Conservation (phyloP, 2,797 vertebrate genomes). For the Pogonophryne albipinna region DNA sequence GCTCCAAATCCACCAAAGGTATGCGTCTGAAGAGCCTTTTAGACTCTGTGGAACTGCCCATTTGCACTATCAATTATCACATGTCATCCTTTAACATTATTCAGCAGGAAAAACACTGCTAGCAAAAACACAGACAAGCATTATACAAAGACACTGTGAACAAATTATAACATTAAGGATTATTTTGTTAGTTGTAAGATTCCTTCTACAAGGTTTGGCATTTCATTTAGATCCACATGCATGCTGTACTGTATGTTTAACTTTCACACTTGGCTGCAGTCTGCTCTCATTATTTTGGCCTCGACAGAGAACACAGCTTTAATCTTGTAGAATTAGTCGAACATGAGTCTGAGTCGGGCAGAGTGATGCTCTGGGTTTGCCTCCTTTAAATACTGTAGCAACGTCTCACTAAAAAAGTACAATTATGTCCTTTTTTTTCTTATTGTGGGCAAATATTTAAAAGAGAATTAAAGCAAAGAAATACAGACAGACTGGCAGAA, state of each 20-base stretch:
- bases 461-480: slow-evolving; percentile 43
- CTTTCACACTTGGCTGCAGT: not conserved
- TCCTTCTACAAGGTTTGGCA: too few relatives aligned
- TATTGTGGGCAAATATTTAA: slow-evolving; percentile 59
- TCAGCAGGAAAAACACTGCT: too few relatives aligned
- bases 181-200: too few relatives aligned
- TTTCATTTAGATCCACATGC: not conserved
- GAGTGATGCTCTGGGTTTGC: slow-evolving; percentile 3
- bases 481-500: slow-evolving; percentile 54
- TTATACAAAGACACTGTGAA: too few relatives aligned
- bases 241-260: not conserved
- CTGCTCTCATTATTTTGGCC: slow-evolving; percentile 8
- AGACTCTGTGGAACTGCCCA: too few relatives aligned
- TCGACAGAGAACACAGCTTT: slow-evolving; percentile 19
- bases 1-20: too few relatives aligned
- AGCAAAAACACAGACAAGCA: too few relatives aligned
- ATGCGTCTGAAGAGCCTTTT: too few relatives aligned
- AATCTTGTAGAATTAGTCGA: slow-evolving; percentile 52
- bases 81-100: too few relatives aligned
- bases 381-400: slow-evolving; percentile 19
- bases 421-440: slow-evolving; percentile 58
- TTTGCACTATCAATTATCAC: too few relatives aligned
- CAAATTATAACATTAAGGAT: too few relatives aligned
- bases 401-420: slow-evolving; percentile 35
- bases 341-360: slow-evolving; percentile 13